These are phyloP conservation scores for Agonopterix subpropinquella DNA, from an alignment of 2,888 invertebrate species.

Conservation along the genomic window DNA sequence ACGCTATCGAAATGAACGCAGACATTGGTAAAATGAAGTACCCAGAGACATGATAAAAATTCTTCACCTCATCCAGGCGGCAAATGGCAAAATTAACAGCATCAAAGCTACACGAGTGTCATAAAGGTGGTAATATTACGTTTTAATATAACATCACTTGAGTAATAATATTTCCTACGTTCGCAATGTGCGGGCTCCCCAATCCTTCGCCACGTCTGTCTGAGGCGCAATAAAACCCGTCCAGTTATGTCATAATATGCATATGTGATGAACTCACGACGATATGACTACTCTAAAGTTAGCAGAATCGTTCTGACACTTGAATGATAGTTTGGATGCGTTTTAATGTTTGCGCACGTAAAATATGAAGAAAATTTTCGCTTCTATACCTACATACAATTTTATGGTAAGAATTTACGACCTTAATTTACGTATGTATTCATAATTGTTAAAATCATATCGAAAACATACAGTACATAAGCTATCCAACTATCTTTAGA, in stretches of 20 bases:
- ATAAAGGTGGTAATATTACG: conserved; percentile 41
- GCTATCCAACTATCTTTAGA: background rate
- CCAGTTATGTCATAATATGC: conserved; percentile 64
- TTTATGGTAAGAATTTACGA: too few relatives aligned
- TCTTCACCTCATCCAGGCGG: conserved; percentile 4
- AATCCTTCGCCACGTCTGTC: conserved; percentile 58
- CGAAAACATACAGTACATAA: too few relatives aligned
- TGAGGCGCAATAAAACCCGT: conserved; percentile 58
- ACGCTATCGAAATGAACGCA: too few relatives aligned
- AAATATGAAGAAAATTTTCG: background rate
- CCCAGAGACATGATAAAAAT: too few relatives aligned
- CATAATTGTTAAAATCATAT: too few relatives aligned
- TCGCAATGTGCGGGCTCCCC: conserved; percentile 27
- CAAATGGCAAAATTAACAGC: conserved; percentile 39
- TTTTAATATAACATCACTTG: conserved; percentile 10
- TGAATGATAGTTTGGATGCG: background rate
- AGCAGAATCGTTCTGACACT: conserved; percentile 31
- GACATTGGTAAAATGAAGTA: too few relatives aligned
- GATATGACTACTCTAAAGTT: conserved; percentile 45
- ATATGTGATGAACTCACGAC: conserved; percentile 55
- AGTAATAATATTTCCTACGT: conserved; percentile 27
- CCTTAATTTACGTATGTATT: too few relatives aligned
- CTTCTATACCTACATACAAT: too few relatives aligned
- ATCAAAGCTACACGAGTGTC: conserved; percentile 31
- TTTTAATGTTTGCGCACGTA: background rate